Evolutionary conservation across 1,140 invertebrate species (phyloP), one percentile per base, ranked within the genome.

Genomic region (Drosophila neocordata): DNA sequence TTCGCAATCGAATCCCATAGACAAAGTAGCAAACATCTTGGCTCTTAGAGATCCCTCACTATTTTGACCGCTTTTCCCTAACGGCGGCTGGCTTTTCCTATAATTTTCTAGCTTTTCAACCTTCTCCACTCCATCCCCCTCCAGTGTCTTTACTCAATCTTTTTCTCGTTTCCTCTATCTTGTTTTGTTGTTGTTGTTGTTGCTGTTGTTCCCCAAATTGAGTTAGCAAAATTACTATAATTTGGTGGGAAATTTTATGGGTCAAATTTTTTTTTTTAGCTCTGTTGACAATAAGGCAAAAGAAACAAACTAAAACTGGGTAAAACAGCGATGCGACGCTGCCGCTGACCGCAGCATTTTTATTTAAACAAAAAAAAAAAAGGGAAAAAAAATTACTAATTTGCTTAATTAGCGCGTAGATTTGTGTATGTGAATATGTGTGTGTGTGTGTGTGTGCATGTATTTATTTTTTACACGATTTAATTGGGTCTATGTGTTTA

Each of bases 141-240:
- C n/a, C n/a, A n/a, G n/a, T n/a, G n/a, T n/a, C n/a, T n/a, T n/a
- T n/a, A n/a, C 24, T 24, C 1, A 2, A 24, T 24, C 24, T 24
- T 4, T 31, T 6, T 31, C 27, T 31, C 27, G 4, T 7, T 31
- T 55, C 31, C 56, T 51, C 24, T 60, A 41, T 22, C 56, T 18
- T 51, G 27, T 44, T 35, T 56, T 69, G 8, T n/a, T 55, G 41
- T 72, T n/a, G n/a, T n/a, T n/a, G n/a, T n/a, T n/a, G n/a, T n/a
- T n/a, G n/a, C n/a, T n/a, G 41, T 79, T 55, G 57, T 69, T 83
- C 68, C 51, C 69, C 82, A 87, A 87, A 87, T 82, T 79, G 79
- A 79, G 83, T 88, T 88, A 67, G 75, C 83, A 60, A 85, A 88
- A 88, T 87, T 83, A 87, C 83, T 88, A 87, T 87, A 87, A 87